A percentile compares a stretch with the other conserved stretches of the same genome.
Evolutionary conservation across 2,113 vertebrate genomes (phyloP).

Genomic region (Salminus brasiliensis): DNA sequence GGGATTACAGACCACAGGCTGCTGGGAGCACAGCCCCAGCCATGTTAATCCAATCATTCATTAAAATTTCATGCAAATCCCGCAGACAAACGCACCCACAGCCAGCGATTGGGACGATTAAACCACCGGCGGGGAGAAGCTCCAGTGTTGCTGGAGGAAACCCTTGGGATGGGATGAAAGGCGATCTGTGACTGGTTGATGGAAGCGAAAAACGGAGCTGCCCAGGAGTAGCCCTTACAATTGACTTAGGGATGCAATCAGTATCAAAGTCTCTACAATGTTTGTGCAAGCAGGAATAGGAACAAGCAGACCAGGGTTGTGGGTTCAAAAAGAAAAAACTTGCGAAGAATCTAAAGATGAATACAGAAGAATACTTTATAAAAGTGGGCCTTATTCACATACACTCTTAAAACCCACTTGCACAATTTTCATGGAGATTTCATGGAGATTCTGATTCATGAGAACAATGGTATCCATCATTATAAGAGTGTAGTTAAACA

Average conservation of each 20-base stretch:
- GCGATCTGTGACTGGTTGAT: constrained; percentile 37
- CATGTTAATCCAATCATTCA: constrained; percentile 71
- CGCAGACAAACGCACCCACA: constrained; percentile 57
- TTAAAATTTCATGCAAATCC: constrained; percentile 72
- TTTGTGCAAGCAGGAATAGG: too few species aligned
- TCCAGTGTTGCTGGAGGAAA: constrained; percentile 38
- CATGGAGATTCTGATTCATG: too few species aligned
- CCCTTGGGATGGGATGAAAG: constrained; percentile 38
- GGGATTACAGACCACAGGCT: constrained; percentile 71
- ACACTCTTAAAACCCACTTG: too few species aligned
- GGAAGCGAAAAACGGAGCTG: background rate
- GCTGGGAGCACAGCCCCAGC: constrained; percentile 59
- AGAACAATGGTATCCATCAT: too few species aligned
- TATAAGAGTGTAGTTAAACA: too few species aligned
- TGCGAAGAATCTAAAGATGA: too few species aligned
- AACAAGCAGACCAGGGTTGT: too few species aligned
- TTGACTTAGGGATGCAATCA: background rate
- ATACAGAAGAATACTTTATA: too few species aligned
- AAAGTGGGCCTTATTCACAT: too few species aligned
- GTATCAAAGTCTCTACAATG: constrained; percentile 6
- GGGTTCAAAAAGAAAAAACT: too few species aligned
- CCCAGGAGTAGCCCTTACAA: background rate
- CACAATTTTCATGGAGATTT: too few species aligned
- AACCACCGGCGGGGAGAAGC: constrained; percentile 40
- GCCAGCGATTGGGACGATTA: constrained; percentile 52